Evolutionary conservation across 2,797 vertebrate genomes (phyloP), one percentile per base, ranked within the genome.

Genomic region (Vultur gryphus): DNA sequence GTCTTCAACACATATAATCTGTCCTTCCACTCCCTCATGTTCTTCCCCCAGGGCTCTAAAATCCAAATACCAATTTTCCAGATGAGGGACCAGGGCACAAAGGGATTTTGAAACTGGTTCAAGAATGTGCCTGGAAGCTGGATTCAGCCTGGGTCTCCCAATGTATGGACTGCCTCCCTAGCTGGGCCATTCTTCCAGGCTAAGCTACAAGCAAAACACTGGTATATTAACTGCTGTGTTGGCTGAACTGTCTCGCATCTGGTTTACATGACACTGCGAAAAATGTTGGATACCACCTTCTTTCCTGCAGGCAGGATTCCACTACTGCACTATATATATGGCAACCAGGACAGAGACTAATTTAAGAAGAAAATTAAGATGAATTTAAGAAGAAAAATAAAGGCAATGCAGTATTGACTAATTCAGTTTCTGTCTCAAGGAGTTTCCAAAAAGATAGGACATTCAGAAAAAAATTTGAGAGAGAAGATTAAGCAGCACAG

Each of bases 41-140:
- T 93, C 78, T 90, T 66, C 64, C 95, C 48, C 35, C 41, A 59
- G 59, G 75, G 71, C 55, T 89, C 59, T 87, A 92, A 92, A 93
- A 87, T 87, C 18, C 37, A 84, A 93, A 95, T 17, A 70, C 59
- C 51, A 51, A 37, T 95, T 95, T 95, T 93, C 84, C 57, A 91
- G 89, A 91, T 87, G 92, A 96, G 35, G 46, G 41, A 92, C 64
- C 4, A n/a, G 18, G 37, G 62, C 49, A 85, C 76, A 91, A 91
- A 87, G 43, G 35, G 82, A 92, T 92, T 80, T 83, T n/a, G 75
- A 92, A 84, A 84, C 33, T 43, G 51, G 31, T 89, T 93, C 92
- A 96, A 95, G 85, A 95, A 97, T 87, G 88, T 92, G 81, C 43
- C 67, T 82, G 51, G 39, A 84, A 89, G 57, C 62, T 78, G 73